Evolutionary conservation across 2,113 vertebrate species (phyloP).

Genomic region (Arizona elegans): DNA sequence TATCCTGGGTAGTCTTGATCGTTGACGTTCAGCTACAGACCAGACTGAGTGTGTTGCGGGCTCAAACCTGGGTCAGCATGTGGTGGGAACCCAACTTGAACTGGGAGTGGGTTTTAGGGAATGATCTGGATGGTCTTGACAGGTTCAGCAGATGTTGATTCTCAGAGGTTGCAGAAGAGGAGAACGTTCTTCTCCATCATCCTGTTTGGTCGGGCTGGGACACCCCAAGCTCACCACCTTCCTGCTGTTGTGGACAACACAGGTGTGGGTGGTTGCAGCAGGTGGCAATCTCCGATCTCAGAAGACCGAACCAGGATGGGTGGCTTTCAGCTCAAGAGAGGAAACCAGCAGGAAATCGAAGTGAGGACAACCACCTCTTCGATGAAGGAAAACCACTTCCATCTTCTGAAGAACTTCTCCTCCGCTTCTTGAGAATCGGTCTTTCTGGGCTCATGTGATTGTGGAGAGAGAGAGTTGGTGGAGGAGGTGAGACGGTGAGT

Average conservation of each 20-base stretch:
- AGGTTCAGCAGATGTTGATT: background rate
- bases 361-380: background rate
- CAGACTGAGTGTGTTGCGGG: too few relatives aligned
- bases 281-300: background rate
- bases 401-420: background rate
- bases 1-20: too few relatives aligned
- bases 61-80: too few relatives aligned
- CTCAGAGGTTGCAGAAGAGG: background rate
- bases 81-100: background rate
- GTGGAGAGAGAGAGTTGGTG: background rate
- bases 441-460: background rate
- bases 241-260: background rate
- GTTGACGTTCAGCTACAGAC: too few relatives aligned
- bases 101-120: background rate
- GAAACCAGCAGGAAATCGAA: background rate
- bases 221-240: background rate
- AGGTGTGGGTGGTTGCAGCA: background rate
- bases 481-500: too few relatives aligned
- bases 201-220: background rate
- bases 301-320: background rate
- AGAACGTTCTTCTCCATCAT: background rate
- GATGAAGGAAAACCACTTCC: background rate
- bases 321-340: background rate
- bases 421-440: background rate
- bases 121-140: background rate